Conservation (phyloP, 53 echinoderm and acorn worm genomes). For the Stichopus horrens region DNA sequence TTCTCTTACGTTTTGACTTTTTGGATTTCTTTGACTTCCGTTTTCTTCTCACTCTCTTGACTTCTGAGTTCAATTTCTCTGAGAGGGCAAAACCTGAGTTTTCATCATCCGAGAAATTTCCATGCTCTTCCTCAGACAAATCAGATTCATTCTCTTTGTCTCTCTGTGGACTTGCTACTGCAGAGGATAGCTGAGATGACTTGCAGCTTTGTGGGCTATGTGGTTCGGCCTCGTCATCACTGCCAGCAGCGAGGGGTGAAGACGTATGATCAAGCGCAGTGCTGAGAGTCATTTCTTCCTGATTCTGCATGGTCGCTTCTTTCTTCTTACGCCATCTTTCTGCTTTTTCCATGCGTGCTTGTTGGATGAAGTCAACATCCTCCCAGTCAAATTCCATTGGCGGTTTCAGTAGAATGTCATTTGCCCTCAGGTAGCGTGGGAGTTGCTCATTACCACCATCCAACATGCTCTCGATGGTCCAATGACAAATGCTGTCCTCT, state of each 20-base stretch:
- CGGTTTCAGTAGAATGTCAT: neutral
- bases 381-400: slow-evolving; percentile 9
- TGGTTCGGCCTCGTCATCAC: neutral
- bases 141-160: neutral
- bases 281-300: slow-evolving; percentile 39
- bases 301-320: neutral
- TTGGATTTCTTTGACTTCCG: slow-evolving; percentile 16
- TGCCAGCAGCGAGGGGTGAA: neutral
- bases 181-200: neutral
- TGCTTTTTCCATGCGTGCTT: slow-evolving; percentile 17
- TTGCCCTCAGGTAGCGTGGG: slow-evolving; percentile 18
- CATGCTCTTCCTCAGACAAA: neutral
- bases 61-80: neutral
- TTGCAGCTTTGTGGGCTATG: neutral
- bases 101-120: neutral
- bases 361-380: neutral
- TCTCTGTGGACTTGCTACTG: neutral
- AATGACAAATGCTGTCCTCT: neutral
- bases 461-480: slow-evolving; percentile 35
- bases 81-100: neutral
- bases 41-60: neutral
- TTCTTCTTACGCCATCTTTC: slow-evolving; percentile 35
- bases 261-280: slow-evolving; percentile 25
- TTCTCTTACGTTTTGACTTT: slow-evolving; percentile 21
- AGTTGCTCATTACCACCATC: slow-evolving; percentile 16